These are phyloP conservation scores for Oasisia sp. DNA, from an alignment of 2,888 invertebrate species.

Conservation along the genomic window DNA sequence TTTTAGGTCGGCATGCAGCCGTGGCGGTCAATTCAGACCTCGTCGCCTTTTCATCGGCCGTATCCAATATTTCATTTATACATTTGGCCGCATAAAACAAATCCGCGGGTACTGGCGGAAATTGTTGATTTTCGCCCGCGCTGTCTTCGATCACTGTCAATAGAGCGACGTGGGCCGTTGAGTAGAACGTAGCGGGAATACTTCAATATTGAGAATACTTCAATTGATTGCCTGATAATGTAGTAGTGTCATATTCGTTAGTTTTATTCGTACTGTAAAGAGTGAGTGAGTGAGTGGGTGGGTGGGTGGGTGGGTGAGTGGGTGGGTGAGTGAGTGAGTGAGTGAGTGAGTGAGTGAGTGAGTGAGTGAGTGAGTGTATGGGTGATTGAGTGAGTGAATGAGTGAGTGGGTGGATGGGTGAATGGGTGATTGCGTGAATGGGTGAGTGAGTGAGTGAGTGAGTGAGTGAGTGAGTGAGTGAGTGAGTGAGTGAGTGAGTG, in stretches of 20 bases:
- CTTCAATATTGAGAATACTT: neutral
- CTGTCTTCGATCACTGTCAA: neutral
- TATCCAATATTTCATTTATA: conserved; percentile 17
- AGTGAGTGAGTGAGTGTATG: no score
- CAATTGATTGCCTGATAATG: neutral
- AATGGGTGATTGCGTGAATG: no score
- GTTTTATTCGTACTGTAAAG: neutral
- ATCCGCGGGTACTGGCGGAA: neutral
- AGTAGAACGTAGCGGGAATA: neutral
- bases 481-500: no score
- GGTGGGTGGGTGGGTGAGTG: no score
- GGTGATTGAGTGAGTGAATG: no score
- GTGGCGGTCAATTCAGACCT: neutral
- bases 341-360: no score
- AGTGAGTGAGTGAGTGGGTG: neutral
- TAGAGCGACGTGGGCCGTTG: neutral
- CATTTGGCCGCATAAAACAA: neutral
- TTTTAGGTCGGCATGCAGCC: neutral
- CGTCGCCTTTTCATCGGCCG: neutral
- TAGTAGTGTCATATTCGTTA: neutral
- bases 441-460: no score
- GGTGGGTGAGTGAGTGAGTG: no score
- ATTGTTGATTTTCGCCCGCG: neutral
- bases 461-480: no score
- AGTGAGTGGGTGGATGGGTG: no score